These are phyloP conservation scores for Procavia capensis DNA, from an alignment of 2,113 vertebrate genomes.

Conservation along the genomic window DNA sequence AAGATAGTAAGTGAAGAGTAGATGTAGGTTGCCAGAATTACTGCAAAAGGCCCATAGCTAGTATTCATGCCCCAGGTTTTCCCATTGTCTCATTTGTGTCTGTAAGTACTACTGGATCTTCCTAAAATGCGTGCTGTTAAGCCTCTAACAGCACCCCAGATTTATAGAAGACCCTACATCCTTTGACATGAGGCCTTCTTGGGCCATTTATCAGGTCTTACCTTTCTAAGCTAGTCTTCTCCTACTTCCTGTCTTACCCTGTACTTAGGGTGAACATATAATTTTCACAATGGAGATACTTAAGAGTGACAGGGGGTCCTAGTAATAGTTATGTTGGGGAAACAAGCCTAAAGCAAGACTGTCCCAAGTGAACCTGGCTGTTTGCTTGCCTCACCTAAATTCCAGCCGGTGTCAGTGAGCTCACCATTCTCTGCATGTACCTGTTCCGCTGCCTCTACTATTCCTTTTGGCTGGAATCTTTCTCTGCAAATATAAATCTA, in stretches of 20 bases:
- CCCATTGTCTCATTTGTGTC: not conserved
- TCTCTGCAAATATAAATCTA: constrained; percentile 39
- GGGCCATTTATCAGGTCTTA: constrained; percentile 23
- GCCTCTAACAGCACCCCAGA: constrained; percentile 9
- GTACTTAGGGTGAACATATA: constrained; percentile 51
- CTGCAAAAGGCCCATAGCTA: not conserved
- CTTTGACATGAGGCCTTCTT: not conserved
- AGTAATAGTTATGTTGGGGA: constrained; percentile 36
- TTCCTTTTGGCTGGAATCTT: not conserved
- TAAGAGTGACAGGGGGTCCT: constrained; percentile 44
- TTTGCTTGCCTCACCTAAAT: not conserved
- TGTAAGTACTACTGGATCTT: constrained; percentile 26
- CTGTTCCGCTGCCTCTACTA: not conserved
- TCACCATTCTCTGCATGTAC: not conserved
- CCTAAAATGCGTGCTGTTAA: constrained; percentile 29
- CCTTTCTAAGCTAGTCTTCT: constrained; percentile 33
- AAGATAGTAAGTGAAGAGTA: too few relatives aligned
- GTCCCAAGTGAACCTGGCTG: constrained; percentile 8
- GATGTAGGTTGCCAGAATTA: not conserved
- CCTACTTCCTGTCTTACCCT: constrained; percentile 61
- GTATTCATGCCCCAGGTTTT: not conserved
- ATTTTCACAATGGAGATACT: constrained; percentile 56
- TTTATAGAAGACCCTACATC: constrained; percentile 22
- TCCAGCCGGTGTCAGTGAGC: constrained; percentile 8
- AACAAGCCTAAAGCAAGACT: constrained; percentile 1